phyloP scores from a whole-genome alignment of 2,113 vertebrate species.

The Oxyruncus cristatus region DNA sequence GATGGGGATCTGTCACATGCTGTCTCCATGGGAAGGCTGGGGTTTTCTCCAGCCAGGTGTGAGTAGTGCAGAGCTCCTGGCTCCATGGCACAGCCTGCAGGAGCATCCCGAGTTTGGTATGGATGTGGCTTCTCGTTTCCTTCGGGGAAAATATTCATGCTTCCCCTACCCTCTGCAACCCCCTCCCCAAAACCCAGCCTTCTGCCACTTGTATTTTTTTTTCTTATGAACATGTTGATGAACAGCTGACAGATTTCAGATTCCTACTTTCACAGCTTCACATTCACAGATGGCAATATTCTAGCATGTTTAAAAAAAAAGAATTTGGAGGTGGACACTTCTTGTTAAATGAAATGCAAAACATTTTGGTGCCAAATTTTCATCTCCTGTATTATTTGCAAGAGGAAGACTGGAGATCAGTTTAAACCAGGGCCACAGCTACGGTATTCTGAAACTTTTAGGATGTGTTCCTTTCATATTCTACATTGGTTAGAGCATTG shows the following conservation, averaged over 20 bases:
- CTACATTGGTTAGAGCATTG: neutral
- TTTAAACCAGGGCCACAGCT: neutral
- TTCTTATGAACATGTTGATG: neutral
- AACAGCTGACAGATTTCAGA: slow-evolving; percentile 51
- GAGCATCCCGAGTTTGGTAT: neutral
- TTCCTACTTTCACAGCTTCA: slow-evolving; percentile 29
- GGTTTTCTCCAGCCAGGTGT: neutral
- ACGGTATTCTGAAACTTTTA: neutral
- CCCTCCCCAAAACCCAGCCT: neutral
- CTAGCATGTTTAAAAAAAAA: neutral
- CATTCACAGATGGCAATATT: slow-evolving; percentile 14
- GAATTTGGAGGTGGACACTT: neutral
- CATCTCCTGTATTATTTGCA: neutral
- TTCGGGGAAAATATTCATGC: neutral
- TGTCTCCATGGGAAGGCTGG: fast-evolving
- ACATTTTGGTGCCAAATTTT: too few species aligned
- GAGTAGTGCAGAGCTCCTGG: neutral
- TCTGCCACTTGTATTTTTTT: neutral
- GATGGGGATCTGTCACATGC: neutral
- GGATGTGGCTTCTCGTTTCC: neutral
- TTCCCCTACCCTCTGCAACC: neutral
- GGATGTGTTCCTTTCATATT: neutral
- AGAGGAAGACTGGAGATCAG: neutral
- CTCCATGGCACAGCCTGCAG: neutral
- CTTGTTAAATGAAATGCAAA: too few species aligned